Base-by-base conservation (phyloP, 2,797 vertebrate species). In the Poliocrania exsul region DNA sequence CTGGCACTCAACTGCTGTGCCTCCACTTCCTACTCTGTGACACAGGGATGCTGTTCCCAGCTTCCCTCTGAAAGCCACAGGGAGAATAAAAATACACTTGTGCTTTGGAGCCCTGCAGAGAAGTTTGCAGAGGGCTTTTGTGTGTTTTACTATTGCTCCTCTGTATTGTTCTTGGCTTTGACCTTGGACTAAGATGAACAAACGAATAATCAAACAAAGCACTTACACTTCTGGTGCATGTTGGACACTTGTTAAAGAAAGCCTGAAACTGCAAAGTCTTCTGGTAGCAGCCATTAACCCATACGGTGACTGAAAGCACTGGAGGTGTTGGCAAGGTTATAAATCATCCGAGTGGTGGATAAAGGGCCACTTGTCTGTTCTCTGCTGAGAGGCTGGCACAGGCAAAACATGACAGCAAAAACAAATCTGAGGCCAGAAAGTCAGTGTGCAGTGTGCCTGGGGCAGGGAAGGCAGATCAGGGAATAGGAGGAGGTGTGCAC, bases 141-240 rank as follows among this genome's bases (percentile, higher is more conserved):
- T 83, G 84, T 93, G 86, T 86, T 90, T 94, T 91, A 86, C 60
- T 90, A 44, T 79, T 83, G 62, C 66, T 88, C 60, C 51, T 42
- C 67, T 50, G 21, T 88, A 35, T 93, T 89, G 70, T 86, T 95
- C 92, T 93, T 93, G 58, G 47, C 80, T 86, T 81, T 94, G 93
- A 95, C 94, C 94, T 96, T 96, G 91, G 85, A 51, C 66, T 56
- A 54, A 92, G 64, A 70, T 44, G 56, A 84, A 81, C 40, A 44
- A 88, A 91, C 50, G 60, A 60, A 86, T 49, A 83, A 83, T 74
- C 79, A 81, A 94, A 86, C 40, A 64, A 91, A 94, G 77, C 51
- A 62, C 77, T 91, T 86, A 33, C 21, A 54, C 90, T 88, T 93
- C 73, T 60, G 87, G 91, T 73, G 62, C 77, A 37, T 83, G 72